phyloP scores from a whole-genome alignment of 37 sponge, comb jelly and placozoan species.

The Mnemiopsis leidyi region DNA sequence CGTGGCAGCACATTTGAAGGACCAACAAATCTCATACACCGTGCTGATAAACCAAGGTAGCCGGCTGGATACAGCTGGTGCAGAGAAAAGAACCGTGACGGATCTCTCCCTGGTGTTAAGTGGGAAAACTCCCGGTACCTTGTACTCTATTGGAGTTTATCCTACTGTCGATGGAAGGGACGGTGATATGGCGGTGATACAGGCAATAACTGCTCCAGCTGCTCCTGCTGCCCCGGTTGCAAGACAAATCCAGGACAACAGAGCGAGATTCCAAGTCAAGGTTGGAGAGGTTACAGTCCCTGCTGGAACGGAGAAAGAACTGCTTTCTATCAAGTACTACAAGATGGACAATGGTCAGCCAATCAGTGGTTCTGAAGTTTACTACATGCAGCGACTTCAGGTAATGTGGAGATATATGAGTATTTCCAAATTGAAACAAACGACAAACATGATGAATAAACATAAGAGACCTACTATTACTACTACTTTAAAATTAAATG shows the following conservation, averaged over 20 bases:
- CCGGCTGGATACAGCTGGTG: background rate
- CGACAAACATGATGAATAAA: too few species aligned
- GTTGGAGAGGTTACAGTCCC: background rate
- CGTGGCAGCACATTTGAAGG: background rate
- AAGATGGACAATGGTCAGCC: background rate
- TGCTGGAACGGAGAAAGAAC: background rate
- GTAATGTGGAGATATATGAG: background rate
- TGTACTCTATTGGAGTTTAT: background rate
- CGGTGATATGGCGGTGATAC: background rate
- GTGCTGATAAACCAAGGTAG: background rate
- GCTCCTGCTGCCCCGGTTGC: background rate
- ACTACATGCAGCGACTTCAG: background rate
- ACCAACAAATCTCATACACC: background rate
- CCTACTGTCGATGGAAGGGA: background rate
- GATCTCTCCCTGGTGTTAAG: background rate
- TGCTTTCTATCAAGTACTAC: slow-evolving; percentile 1
- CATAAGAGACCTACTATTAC: too few species aligned
- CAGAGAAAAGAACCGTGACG: too few species aligned
- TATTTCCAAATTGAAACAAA: too few species aligned
- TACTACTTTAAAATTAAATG: too few species aligned
- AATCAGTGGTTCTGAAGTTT: background rate
- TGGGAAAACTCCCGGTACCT: background rate
- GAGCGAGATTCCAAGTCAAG: background rate
- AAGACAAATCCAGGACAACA: slow-evolving; percentile 9
- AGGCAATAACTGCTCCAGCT: background rate